Percentiles rank a stretch among this genome's conserved stretches.
These are phyloP conservation scores for Melanotaenia trifasciata DNA, from an alignment of 2,797 vertebrate genomes.

Conservation along the genomic window DNA sequence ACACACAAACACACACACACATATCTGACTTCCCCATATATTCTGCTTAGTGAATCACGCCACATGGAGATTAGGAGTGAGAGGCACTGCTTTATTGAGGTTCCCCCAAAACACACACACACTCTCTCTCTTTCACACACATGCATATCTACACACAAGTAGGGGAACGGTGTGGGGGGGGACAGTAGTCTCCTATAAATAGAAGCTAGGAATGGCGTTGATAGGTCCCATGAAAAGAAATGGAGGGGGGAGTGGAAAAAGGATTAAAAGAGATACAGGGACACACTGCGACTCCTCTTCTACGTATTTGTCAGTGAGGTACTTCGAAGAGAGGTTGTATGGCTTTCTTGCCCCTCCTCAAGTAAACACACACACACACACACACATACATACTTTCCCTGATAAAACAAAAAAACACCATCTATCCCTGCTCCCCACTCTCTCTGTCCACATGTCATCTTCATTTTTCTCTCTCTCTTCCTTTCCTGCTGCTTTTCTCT, in stretches of 20 bases:
- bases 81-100: conserved; percentile 47
- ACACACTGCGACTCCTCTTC: conserved; percentile 61
- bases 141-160: conserved; percentile 21
- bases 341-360: conserved; percentile 38
- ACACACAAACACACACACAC: conserved; percentile 40
- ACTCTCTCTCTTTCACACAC: conserved; percentile 7
- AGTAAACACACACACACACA: too few species aligned
- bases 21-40: conserved; percentile 49
- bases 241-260: conserved; percentile 81
- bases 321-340: conserved; percentile 43
- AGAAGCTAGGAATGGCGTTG: conserved; percentile 83
- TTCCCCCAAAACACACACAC: conserved; percentile 27
- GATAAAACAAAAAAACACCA: not conserved
- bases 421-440: conserved; percentile 9
- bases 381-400: not conserved
- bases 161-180: conserved; percentile 52
- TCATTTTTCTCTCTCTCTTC: not conserved
- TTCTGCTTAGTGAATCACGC: conserved; percentile 61
- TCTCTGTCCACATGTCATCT: not conserved
- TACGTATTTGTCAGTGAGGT: conserved; percentile 31
- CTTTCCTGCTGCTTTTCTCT: conserved; percentile 2
- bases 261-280: conserved; percentile 82
- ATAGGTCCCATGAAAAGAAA: conserved; percentile 81
- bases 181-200: conserved; percentile 81
- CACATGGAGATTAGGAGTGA: conserved; percentile 58